Base-by-base conservation (phyloP, 2,888 invertebrate genomes). In the Tipula vernalis region DNA sequence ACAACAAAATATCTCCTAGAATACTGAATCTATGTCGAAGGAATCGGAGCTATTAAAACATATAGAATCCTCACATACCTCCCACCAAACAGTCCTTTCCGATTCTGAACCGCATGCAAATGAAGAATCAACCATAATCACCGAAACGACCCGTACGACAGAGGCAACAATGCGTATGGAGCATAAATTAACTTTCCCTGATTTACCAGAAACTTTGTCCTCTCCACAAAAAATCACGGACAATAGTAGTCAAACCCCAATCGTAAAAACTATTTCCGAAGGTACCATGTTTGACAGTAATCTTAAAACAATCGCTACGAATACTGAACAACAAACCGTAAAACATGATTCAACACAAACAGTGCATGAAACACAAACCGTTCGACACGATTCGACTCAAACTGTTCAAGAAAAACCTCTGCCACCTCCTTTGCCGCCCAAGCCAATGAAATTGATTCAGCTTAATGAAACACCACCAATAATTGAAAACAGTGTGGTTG, bases 91-190 rank as follows among this genome's bases (percentile, higher is more conserved):
- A 36, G 18, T 44, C 39, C n/a, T 85, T 42, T 85, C 85, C 85
- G 90, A 90, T 87, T 90, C 90, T 87, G 91, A 91, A 89, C 88
- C 90, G 88, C 91, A 91, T 89, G 90, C 91, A 88, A 89, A 91
- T 87, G 90, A 91, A 88, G 92, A 91, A 89, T 91, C 92, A 88
- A 91, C 90, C 88, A 91, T 91, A 87, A 89, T 90, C 88, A 91
- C 91, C 89, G 92, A 92, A 90, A 92, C 91, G 89, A 91, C 91
- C 89, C 91, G 91, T 89, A 91, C 91, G 87, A 92, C 92, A 87
- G 91, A 91, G 89, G 91, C 92, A 89, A 92, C 92, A 88, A 91
- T 92, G 91, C 91, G 91, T 89, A 90, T 92, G 90, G 92, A 92
- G 89, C 92, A 92, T 89, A 92, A 91, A 89, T 89, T 90, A 87